Evolutionary conservation across 2,888 invertebrate species (phyloP), one percentile per base, ranked within the genome.

Genomic region (Hirtodrosophila cameraria): DNA sequence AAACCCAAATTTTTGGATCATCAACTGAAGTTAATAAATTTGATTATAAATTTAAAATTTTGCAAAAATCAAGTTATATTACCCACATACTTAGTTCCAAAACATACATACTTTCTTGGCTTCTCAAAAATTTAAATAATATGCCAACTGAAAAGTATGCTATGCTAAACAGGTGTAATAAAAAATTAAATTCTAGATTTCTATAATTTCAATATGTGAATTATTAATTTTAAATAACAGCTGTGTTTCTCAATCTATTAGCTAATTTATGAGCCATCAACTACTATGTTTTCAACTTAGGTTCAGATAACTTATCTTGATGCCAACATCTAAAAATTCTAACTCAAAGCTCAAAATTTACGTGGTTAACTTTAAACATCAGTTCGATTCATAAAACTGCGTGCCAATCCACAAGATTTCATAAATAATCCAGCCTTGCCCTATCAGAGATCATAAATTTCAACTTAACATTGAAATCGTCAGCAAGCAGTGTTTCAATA

Each of bases 111-210:
- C n/a, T 13, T 33, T 15, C 9, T 5, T 3, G 1, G 15, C 1
- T n/a, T 41, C 23, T 23, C 8, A 23, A 6, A 6, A 23, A 1
- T 23, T 6, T 3, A n/a, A n/a, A n/a, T 23, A 1, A 23, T 23
- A 23, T 9, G 3, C 11, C 11, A 20, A 52, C 72, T 39, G 12
- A 59, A 71, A 68, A 68, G 68, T 68, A 71, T 64, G 72, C 65
- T 71, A 70, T 30, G 36, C 13, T 45, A 13, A n/a, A 15, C 11
- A 1, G 7, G 1, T 13, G 1, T 18, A 2, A 8, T 30, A 18
- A 8, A 9, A 8, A 25, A 11, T 13, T 3, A 12, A 4, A 23
- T 23, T 6, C 7, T 23, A 23, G 23, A 2, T 6, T 8, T 4
- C 23, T 23, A 23, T 23, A 23, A 7, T 5, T 23, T n/a, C n/a